phyloP scores from a whole-genome alignment of 2,797 vertebrate genomes.

The Trichosurus vulpecula region DNA sequence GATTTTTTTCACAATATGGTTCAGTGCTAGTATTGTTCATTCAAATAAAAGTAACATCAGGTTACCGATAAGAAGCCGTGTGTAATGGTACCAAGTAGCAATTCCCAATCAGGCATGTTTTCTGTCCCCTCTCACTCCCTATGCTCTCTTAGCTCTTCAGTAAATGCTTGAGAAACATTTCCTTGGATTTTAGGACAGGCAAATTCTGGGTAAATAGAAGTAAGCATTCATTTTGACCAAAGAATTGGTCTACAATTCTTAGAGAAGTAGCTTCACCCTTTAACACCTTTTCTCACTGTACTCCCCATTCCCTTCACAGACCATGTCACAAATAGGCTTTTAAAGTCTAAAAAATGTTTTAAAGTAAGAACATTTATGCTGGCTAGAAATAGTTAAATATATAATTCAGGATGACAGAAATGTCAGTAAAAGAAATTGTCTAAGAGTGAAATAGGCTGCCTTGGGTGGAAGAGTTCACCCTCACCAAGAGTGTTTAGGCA shows the following conservation, averaged over 20 bases:
- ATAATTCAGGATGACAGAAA: neutral
- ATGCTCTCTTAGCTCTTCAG: neutral
- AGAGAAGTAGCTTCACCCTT: neutral
- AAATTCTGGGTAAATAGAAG: neutral
- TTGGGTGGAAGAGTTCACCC: neutral
- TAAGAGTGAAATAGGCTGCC: neutral
- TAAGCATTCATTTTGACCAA: neutral
- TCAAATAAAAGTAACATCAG: neutral
- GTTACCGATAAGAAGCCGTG: neutral
- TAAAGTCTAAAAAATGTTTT: no score
- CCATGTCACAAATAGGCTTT: neutral
- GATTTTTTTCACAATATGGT: neutral
- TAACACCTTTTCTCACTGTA: neutral
- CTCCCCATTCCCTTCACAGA: neutral
- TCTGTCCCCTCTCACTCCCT: neutral
- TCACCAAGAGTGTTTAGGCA: neutral
- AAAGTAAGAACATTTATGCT: neutral
- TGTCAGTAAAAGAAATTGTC: neutral
- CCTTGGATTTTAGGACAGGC: neutral
- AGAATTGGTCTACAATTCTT: neutral
- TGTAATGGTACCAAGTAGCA: neutral
- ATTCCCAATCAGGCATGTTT: neutral
- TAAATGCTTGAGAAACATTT: neutral
- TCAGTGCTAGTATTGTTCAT: neutral
- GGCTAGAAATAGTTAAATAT: neutral